Base-by-base conservation (phyloP, 2,888 invertebrate genomes). In the Caenorhabditis parvicauda region DNA sequence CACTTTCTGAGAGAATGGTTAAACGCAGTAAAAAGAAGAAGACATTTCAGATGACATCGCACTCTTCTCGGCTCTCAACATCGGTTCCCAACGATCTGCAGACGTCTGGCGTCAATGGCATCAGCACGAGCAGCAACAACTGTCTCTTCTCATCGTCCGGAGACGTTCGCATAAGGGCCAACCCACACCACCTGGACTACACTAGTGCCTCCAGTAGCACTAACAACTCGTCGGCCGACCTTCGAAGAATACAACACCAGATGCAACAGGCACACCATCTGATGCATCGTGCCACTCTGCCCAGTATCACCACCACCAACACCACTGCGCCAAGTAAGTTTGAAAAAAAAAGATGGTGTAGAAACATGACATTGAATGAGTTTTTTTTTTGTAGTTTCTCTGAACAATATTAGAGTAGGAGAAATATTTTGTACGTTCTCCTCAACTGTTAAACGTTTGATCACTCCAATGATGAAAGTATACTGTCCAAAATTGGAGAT, bases 221-320 rank as follows among this genome's bases (percentile, higher is more conserved):
- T 2, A 63, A 63, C 32, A 58, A 52, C 22, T 59, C 59, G 27
- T 47, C 54, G 2, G 46, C 37, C 3, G 12, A 7, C 41, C 41
- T 7, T 19, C 7, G 19, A 19, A 7, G 41, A 7, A 14, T 19
- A 7, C 9, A 7, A 6, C 35, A 32, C 35, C 27, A 22, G 5
- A 29, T 14, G 21, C 21, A 9, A 17, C 52, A 55, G 12, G 60
- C 49, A 22, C 43, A 56, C 25, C 38, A 56, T 19, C 52, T 56
- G 14, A 48, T 44, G 22, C 59, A 64, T 28, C 55, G 63, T n/a
- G 63, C 53, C n/a, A 64, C 63, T 5, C 46, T 64, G n/a, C 63
- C 63, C 28, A 59, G 59, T 19, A 64, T 64, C 53, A 64, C 63
- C 0, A 63, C 63, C 24, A 63, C 63, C 3, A 49, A 59, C 53